phyloP scores from a whole-genome alignment of 2,797 vertebrate genomes.

The Rhinophrynus dorsalis region DNA sequence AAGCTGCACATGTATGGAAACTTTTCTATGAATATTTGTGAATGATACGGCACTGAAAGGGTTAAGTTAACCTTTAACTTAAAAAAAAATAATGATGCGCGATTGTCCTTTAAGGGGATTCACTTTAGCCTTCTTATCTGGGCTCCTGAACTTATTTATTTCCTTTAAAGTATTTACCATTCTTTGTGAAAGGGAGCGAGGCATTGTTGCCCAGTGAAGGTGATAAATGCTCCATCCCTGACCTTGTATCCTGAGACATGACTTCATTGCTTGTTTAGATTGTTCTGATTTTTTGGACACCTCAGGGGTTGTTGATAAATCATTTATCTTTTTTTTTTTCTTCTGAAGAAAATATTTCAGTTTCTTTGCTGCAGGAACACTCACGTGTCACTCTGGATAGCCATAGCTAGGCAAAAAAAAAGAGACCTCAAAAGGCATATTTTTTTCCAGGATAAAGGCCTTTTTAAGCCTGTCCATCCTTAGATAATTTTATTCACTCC shows the following conservation, averaged over 20 bases:
- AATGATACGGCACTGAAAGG: too few relatives aligned
- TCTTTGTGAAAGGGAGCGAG: constrained; percentile 73
- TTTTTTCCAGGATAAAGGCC: constrained; percentile 84
- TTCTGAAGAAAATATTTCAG: constrained; percentile 75
- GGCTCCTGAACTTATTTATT: constrained; percentile 64
- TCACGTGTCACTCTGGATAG: constrained; percentile 71
- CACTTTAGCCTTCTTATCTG: too few relatives aligned
- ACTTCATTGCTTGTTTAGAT: constrained; percentile 83
- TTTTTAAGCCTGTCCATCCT: constrained; percentile 98
- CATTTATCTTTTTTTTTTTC: constrained; percentile 67
- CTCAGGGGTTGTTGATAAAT: constrained; percentile 84
- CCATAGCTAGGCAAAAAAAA: constrained; percentile 72
- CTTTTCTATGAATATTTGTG: too few relatives aligned
- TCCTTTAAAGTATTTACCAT: constrained; percentile 79
- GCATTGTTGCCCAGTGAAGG: constrained; percentile 74
- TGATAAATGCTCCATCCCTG: constrained; percentile 77
- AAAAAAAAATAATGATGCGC: background rate
- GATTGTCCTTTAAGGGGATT: too few relatives aligned
- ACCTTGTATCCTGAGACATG: constrained; percentile 80
- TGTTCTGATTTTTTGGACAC: constrained; percentile 81
- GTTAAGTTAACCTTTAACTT: background rate
- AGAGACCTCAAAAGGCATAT: constrained; percentile 81
- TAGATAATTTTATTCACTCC: constrained; percentile 98
- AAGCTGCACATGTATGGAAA: too few relatives aligned
- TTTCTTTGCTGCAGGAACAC: constrained; percentile 68